Evolutionary conservation across 2,888 invertebrate species (phyloP).

Genomic region (Drosophila algonquin): DNA sequence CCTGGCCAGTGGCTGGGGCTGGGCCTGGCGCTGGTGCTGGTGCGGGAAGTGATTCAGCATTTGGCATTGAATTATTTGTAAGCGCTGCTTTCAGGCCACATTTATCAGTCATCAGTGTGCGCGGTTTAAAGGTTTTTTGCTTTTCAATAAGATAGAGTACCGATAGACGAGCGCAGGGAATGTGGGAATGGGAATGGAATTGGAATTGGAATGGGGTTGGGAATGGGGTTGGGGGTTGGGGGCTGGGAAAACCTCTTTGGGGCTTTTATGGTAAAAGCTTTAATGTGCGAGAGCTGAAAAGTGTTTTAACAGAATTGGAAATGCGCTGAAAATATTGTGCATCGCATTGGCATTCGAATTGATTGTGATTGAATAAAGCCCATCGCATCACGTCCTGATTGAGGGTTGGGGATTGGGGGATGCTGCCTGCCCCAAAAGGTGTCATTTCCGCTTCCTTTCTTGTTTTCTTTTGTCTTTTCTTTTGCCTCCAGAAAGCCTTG

Average conservation of each 20-base stretch:
- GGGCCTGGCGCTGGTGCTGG: too few relatives aligned
- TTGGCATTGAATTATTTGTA: constrained; percentile 67
- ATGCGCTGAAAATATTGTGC: not conserved
- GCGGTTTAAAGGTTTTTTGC: constrained; percentile 38
- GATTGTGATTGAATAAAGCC: not conserved
- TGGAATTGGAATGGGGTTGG: not conserved
- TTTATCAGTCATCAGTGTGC: constrained; percentile 65
- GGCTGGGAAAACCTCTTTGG: not conserved
- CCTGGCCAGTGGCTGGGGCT: not conserved
- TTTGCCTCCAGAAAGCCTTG: too few relatives aligned
- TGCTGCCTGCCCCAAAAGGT: too few relatives aligned
- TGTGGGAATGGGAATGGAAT: not conserved
- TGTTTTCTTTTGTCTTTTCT: too few relatives aligned
- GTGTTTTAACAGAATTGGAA: not conserved
- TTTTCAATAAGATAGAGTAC: constrained; percentile 45
- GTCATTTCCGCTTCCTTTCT: too few relatives aligned
- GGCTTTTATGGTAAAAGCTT: not conserved
- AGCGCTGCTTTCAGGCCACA: constrained; percentile 44
- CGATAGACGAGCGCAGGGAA: constrained; percentile 34
- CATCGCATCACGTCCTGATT: not conserved
- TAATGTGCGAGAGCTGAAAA: not conserved
- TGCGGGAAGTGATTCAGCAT: constrained; percentile 73
- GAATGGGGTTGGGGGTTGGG: too few relatives aligned
- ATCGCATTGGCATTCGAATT: not conserved
- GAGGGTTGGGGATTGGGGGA: too few relatives aligned